Percentiles rank a stretch among this genome's conserved stretches.
Conservation (phyloP, 2,797 vertebrate species). For the Danio albolineatus region DNA sequence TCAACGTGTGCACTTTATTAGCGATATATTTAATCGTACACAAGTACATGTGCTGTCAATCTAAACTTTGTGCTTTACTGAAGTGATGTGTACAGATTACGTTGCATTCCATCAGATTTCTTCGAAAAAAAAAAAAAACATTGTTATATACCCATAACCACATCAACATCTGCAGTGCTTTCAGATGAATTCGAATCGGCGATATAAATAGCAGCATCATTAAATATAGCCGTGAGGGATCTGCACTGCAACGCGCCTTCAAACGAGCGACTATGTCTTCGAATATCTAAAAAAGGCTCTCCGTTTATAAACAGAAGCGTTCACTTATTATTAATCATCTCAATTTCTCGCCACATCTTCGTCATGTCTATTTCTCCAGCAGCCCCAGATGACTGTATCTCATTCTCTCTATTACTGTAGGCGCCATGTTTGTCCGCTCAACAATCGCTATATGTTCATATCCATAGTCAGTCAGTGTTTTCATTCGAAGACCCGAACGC, state of each 20-base stretch:
- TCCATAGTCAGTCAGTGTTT: not conserved
- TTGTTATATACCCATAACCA: too few relatives aligned
- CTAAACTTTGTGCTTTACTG: not conserved
- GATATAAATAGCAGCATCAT: conserved; percentile 31
- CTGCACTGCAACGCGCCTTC: not conserved
- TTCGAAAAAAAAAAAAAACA: not conserved
- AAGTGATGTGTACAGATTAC: too few relatives aligned
- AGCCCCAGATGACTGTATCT: conserved; percentile 15
- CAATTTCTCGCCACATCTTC: not conserved
- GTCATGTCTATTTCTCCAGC: not conserved
- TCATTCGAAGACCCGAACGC: not conserved
- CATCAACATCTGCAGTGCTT: not conserved
- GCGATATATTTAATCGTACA: too few relatives aligned
- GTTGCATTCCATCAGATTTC: not conserved
- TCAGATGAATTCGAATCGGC: not conserved
- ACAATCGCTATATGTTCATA: not conserved
- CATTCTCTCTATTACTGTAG: conserved; percentile 28
- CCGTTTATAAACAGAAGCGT: not conserved
- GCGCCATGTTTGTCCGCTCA: conserved; percentile 59
- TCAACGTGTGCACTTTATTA: too few relatives aligned
- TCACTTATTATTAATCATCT: too few relatives aligned
- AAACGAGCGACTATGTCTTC: not conserved
- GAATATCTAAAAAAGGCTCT: too few relatives aligned
- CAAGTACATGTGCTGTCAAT: not conserved
- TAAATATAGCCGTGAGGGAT: not conserved